phyloP scores from a whole-genome alignment of 2,113 vertebrate genomes.

The Mustela nigripes region DNA sequence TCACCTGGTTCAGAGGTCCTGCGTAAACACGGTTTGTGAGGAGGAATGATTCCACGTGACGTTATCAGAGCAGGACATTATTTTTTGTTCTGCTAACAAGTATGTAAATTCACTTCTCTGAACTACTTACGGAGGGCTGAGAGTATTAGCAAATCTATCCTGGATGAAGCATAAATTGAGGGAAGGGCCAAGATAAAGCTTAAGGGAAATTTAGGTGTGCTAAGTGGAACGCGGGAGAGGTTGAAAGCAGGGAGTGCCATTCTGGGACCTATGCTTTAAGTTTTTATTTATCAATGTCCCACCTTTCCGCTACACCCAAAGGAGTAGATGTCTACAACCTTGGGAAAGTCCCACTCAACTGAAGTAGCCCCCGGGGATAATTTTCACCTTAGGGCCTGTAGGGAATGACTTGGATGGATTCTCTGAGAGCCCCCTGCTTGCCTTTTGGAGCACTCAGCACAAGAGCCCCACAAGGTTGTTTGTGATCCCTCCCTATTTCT shows the following conservation, averaged over 20 bases:
- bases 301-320: not conserved
- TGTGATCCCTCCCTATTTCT: not conserved
- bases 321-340: too few relatives aligned
- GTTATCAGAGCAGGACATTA: not conserved
- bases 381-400: not conserved
- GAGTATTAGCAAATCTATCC: constrained; percentile 3
- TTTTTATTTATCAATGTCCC: not conserved
- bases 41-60: not conserved
- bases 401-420: not conserved
- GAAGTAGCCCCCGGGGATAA: not conserved
- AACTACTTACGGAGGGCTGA: not conserved
- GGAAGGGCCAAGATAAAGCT: not conserved
- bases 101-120: constrained; percentile 44
- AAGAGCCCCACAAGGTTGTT: fast-evolving
- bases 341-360: not conserved
- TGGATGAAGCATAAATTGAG: not conserved
- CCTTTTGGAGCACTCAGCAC: not conserved
- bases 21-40: not conserved
- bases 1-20: not conserved
- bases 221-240: not conserved
- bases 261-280: too few relatives aligned
- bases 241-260: not conserved
- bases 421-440: not conserved
- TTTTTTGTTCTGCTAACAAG: not conserved
- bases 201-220: not conserved